Percentiles rank a stretch among this genome's conserved stretches.
Evolutionary conservation across 2,888 invertebrate species (phyloP).

Genomic region (Polydrusus tereticollis): DNA sequence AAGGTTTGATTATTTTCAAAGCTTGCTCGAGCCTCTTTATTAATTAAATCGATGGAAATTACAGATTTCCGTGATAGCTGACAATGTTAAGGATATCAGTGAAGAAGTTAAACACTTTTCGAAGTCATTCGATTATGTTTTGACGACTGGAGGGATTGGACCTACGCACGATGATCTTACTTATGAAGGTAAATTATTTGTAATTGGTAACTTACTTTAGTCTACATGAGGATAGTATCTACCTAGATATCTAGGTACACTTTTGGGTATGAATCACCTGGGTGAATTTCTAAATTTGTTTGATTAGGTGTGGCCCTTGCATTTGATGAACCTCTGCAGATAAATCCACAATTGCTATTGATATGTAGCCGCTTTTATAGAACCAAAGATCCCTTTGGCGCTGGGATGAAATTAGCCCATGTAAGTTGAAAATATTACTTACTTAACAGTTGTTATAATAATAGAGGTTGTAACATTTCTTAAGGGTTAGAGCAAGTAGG

Average conservation of each 20-base stretch:
- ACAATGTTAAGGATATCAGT: conserved; percentile 74
- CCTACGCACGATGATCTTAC: conserved; percentile 86
- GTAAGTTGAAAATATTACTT: conserved; percentile 56
- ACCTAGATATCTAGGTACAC: too few species aligned
- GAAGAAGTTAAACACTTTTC: conserved; percentile 75
- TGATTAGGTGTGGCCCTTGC: conserved; percentile 70
- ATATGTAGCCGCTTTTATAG: conserved; percentile 67
- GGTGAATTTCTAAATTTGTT: neutral
- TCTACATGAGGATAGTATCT: too few species aligned
- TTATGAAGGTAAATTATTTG: conserved; percentile 78
- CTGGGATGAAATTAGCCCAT: conserved; percentile 66
- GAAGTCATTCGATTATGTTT: conserved; percentile 73
- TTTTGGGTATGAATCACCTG: conserved; percentile 10
- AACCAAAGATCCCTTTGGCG: conserved; percentile 63
- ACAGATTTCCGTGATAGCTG: conserved; percentile 77
- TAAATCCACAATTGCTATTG: conserved; percentile 67
- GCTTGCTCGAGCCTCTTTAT: neutral
- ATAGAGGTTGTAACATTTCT: too few species aligned
- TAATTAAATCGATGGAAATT: conserved; percentile 37
- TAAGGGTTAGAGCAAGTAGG: too few species aligned
- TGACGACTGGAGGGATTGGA: conserved; percentile 83
- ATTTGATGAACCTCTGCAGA: conserved; percentile 67
- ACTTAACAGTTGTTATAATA: neutral
- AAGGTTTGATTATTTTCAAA: conserved; percentile 62
- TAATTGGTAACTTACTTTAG: too few species aligned